Base-by-base conservation (phyloP, 2,888 invertebrate species). In the Trachelus troglodyta region DNA sequence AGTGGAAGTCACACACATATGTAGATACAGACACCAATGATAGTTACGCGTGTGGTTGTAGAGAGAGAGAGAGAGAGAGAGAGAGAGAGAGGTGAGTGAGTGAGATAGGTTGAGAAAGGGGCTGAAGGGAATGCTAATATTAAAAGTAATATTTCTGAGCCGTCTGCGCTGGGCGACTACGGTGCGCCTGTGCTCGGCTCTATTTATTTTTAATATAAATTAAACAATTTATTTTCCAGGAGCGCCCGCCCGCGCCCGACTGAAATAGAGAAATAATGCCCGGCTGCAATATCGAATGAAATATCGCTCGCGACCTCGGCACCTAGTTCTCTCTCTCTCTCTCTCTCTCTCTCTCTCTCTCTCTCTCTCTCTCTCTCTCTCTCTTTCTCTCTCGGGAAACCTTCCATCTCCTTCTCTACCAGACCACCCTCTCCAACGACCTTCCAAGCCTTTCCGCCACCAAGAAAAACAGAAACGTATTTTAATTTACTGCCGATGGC, bases 151-250 rank as follows among this genome's bases (percentile, higher is more conserved):
- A 91, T 91, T 91, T 91, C 90, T 90, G 87, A 86, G 87, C 90
- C 90, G 90, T 89, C 90, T 88, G 89, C 83, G 81, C 81, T 79
- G 78, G 82, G 81, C 83, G 85, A 81, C 82, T 84, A 73, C 82
- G 82, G 79, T 80, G 82, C 81, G 76, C 75, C 33, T 68, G 75
- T 69, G 69, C 80, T 76, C 77, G 81, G 83, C 83, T 84, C 84
- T 86, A 85, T 87, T 91, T 91, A 91, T 91, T 91, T 91, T 91
- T 91, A 92, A 91, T 92, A 90, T 92, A 92, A 92, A 92, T 92
- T 92, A 92, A 92, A 92, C 92, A 92, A 93, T 93, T 93, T 92
- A 92, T 92, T 93, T 92, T 92, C 91, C 90, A 92, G 89, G 81
- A 83, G 79, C 82, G 83, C 81, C 82, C 79, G 83, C 77, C 84